Conservation (phyloP, 2,888 invertebrate species). For the Clivina fossor region DNA sequence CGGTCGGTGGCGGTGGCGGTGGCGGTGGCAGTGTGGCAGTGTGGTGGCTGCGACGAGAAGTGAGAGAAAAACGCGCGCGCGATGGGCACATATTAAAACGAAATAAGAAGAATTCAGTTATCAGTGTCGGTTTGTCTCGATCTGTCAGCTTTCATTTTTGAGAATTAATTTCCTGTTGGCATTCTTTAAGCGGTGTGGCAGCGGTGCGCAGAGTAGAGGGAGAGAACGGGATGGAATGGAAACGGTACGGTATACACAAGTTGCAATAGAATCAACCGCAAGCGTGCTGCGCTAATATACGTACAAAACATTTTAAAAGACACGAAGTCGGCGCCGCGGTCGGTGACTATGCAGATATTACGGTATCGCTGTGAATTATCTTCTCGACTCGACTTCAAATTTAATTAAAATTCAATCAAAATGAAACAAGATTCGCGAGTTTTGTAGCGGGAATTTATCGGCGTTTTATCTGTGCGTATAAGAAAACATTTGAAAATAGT, state of each 20-base stretch:
- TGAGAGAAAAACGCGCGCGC: not conserved
- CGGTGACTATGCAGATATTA: too few relatives aligned
- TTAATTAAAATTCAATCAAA: constrained; percentile 57
- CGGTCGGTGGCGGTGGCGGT: too few relatives aligned
- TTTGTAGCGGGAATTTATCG: constrained; percentile 49
- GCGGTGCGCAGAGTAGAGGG: not conserved
- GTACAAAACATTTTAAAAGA: constrained; percentile 40
- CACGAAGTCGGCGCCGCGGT: constrained; percentile 24
- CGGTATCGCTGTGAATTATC: constrained; percentile 49
- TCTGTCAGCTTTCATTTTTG: constrained; percentile 56
- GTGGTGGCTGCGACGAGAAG: too few relatives aligned
- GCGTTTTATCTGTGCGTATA: constrained; percentile 53
- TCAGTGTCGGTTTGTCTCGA: constrained; percentile 50
- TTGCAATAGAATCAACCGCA: constrained; percentile 29
- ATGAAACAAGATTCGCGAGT: constrained; percentile 47
- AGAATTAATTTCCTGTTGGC: constrained; percentile 57
- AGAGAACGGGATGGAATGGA: constrained; percentile 3
- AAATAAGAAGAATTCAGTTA: constrained; percentile 54
- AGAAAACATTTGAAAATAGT: constrained; percentile 55
- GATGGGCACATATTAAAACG: constrained; percentile 44
- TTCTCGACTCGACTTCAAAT: constrained; percentile 50
- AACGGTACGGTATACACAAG: constrained; percentile 9
- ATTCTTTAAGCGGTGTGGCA: constrained; percentile 49
- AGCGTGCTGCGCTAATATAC: constrained; percentile 39
- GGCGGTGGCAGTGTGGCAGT: too few relatives aligned